A percentile compares a stretch with the other conserved stretches of the same genome.
Conservation (phyloP, 2,888 invertebrate species). For the Trachelus tabidus region DNA sequence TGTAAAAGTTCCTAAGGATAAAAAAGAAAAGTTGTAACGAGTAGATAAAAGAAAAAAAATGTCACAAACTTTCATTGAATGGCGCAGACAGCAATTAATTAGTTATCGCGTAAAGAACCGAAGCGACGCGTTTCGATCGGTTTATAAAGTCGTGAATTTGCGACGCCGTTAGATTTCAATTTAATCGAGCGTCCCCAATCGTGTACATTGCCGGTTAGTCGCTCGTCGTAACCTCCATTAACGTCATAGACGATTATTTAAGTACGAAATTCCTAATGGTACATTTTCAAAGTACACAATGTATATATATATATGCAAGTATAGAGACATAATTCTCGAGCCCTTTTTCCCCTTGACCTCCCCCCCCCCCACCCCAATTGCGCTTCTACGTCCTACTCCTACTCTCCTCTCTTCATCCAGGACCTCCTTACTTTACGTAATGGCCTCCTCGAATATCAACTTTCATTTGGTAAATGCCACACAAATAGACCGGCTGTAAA, state of each 20-base stretch:
- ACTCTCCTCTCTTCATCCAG: background rate
- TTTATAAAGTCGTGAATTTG: background rate
- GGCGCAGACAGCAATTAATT: background rate
- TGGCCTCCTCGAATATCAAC: conserved; percentile 4
- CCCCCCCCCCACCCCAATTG: too few relatives aligned
- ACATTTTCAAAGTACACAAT: background rate
- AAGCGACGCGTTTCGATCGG: background rate
- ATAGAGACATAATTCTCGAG: background rate
- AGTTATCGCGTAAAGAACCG: background rate
- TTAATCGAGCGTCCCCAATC: background rate
- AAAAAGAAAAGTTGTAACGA: background rate
- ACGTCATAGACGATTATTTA: too few relatives aligned
- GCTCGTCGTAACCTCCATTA: too few relatives aligned
- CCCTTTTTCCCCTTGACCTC: background rate
- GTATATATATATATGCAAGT: background rate
- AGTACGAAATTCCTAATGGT: background rate
- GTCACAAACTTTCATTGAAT: background rate
- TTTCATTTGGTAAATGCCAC: conserved; percentile 5
- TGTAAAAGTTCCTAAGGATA: background rate
- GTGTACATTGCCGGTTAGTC: background rate
- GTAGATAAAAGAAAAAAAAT: background rate
- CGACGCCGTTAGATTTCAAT: background rate
- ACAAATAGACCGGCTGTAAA: conserved; percentile 1
- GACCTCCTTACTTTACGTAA: conserved; percentile 4
- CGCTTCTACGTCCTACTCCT: background rate